A percentile compares a stretch with the other conserved stretches of the same genome.
phyloP scores from a whole-genome alignment of 2,113 vertebrate species.

The Phrynocephalus versicolor region DNA sequence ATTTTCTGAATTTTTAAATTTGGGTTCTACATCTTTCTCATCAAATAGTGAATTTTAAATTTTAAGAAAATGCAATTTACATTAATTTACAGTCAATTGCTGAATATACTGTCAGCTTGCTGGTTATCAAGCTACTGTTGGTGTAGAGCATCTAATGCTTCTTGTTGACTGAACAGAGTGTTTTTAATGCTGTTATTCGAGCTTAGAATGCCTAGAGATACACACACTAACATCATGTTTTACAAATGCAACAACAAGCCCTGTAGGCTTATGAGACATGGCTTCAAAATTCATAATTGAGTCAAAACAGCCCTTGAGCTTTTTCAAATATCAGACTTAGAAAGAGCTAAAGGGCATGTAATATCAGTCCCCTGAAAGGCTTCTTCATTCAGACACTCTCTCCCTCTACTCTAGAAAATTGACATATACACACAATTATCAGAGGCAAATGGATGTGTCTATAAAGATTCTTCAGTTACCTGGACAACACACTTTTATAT shows the following conservation, averaged over 20 bases:
- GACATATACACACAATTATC: not conserved
- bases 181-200: slow-evolving; percentile 63
- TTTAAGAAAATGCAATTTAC: not conserved
- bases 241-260: slow-evolving; percentile 72
- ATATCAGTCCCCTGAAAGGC: slow-evolving; percentile 41
- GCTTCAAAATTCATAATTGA: slow-evolving; percentile 73
- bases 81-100: slow-evolving; percentile 2
- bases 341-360: slow-evolving; percentile 51
- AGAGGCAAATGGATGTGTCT: not conserved
- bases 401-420: accelerated
- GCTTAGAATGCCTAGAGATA: slow-evolving; percentile 73
- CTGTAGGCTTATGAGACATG: slow-evolving; percentile 68
- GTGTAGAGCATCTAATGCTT: slow-evolving; percentile 63
- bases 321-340: slow-evolving; percentile 71
- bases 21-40: not conserved
- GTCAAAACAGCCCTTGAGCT: slow-evolving; percentile 69
- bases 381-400: not conserved
- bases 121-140: slow-evolving; percentile 53
- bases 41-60: not conserved
- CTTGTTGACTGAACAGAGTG: slow-evolving; percentile 75
- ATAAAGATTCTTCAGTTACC: not conserved
- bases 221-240: slow-evolving; percentile 72
- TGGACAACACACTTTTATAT: not conserved
- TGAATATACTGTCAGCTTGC: slow-evolving; percentile 32
- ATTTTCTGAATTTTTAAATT: too few relatives aligned